Conservation (phyloP, 2,113 vertebrate species). For the Cardinalis cardinalis region DNA sequence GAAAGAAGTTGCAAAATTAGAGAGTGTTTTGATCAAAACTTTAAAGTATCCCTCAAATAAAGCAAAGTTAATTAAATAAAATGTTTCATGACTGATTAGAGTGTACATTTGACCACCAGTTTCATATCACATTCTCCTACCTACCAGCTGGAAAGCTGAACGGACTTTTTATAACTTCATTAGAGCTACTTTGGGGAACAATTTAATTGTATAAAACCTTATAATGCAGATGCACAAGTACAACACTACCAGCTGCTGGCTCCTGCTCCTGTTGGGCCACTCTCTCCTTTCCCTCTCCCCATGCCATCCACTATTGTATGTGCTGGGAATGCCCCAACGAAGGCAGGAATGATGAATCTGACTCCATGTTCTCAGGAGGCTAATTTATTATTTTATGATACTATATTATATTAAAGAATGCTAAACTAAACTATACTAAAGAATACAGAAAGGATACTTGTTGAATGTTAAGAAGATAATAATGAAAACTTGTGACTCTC, state of each 20-base stretch:
- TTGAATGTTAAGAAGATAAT: too few species aligned
- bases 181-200: constrained; percentile 50
- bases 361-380: too few species aligned
- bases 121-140: constrained; percentile 33
- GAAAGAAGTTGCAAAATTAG: background rate
- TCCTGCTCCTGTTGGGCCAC: constrained; percentile 12
- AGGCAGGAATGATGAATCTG: too few species aligned
- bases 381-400: too few species aligned
- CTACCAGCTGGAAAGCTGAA: constrained; percentile 55
- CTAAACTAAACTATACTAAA: too few species aligned
- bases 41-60: background rate
- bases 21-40: background rate
- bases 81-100: constrained; percentile 16
- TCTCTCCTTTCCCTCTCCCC: background rate
- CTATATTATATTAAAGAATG: too few species aligned
- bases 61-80: constrained; percentile 5
- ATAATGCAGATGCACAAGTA: constrained; percentile 19
- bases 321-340: too few species aligned
- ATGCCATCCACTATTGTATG: too few species aligned
- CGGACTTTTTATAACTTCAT: constrained; percentile 29
- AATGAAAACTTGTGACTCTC: too few species aligned
- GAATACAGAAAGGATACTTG: too few species aligned
- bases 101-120: background rate
- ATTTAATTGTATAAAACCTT: constrained; percentile 59
- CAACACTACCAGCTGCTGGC: constrained; percentile 32